These are phyloP conservation scores for Umimayanthus chanpuru DNA, from an alignment of 92 coral and sea anemone species.

Conservation along the genomic window DNA sequence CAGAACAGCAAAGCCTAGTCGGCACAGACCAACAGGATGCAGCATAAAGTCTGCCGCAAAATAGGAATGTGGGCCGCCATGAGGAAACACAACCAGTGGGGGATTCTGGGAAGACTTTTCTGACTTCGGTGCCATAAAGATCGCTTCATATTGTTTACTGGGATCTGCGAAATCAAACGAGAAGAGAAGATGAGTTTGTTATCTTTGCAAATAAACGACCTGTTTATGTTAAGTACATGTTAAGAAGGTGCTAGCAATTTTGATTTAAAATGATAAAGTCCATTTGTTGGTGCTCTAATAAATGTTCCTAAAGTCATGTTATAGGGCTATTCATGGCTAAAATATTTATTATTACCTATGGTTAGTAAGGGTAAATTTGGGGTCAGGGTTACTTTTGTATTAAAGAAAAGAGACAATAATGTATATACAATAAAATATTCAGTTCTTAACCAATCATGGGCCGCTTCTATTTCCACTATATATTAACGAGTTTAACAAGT, in stretches of 20 bases:
- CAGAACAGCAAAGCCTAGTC: constrained; percentile 87
- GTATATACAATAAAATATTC: no score
- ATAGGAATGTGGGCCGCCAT: constrained; percentile 86
- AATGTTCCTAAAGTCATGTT: no score
- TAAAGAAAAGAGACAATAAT: no score
- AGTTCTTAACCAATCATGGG: no score
- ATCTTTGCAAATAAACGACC: neutral
- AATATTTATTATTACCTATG: no score
- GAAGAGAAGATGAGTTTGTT: neutral
- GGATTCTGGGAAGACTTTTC: constrained; percentile 41
- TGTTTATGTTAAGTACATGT: neutral
- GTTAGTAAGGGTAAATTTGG: no score
- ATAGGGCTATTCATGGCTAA: no score
- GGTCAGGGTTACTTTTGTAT: no score
- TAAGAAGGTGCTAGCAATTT: neutral
- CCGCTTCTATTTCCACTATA: no score
- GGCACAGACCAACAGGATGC: constrained; percentile 59
- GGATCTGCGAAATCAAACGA: constrained; percentile 45
- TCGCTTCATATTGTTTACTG: constrained; percentile 76
- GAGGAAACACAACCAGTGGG: constrained; percentile 77
- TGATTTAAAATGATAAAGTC: no score
- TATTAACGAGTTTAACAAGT: no score
- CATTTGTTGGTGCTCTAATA: no score
- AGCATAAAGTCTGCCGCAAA: constrained; percentile 58
- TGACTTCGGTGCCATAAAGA: constrained; percentile 65